Evolutionary conservation across 2,888 invertebrate species (phyloP), one percentile per base, ranked within the genome.

Genomic region (Morpho helenor): DNA sequence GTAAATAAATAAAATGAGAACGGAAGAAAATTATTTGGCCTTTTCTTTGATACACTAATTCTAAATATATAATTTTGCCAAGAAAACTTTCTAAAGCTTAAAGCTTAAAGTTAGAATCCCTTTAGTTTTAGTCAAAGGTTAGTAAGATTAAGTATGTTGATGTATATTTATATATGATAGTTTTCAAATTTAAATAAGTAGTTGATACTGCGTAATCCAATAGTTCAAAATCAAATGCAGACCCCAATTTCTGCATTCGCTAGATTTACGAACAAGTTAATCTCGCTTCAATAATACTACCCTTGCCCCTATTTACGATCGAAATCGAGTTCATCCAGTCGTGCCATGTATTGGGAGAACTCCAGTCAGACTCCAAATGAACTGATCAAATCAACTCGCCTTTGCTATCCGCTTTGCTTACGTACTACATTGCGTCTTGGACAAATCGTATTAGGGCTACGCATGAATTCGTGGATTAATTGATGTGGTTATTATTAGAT

Each of bases 261-360:
- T 49, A 65, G 60, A 55, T 60, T 60, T 44, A 61, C 56, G 59
- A 53, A 52, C 47, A 48, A 49, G 31, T 31, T 31, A 31, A 52
- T 59, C 44, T 52, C 23, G 16, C 55, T 53, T 51, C 44, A 60
- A 57, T 51, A 68, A 73, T 73, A 70, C 52, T 43, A 42, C 62
- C 67, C 66, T 66, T 63, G 66, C 71, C 73, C 73, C 74, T 73
- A 73, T 75, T 77, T 73, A 73, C 76, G 71, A 76, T 74, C 68
- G 79, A 75, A 77, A 82, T 81, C 75, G 79, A 75, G 75, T 80
- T 79, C 81, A 82, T 70, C 75, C 79, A 79, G 72, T 71, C 79
- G 75, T 69, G 67, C 69, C 71, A 68, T 69, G 71, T 72, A 71
- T 72, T 72, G 71, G 63, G 65, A 65, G 64, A 60, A 64, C 65